These are phyloP conservation scores for Entomyzon cyanotis DNA, from an alignment of 2,113 vertebrate genomes.

Conservation along the genomic window DNA sequence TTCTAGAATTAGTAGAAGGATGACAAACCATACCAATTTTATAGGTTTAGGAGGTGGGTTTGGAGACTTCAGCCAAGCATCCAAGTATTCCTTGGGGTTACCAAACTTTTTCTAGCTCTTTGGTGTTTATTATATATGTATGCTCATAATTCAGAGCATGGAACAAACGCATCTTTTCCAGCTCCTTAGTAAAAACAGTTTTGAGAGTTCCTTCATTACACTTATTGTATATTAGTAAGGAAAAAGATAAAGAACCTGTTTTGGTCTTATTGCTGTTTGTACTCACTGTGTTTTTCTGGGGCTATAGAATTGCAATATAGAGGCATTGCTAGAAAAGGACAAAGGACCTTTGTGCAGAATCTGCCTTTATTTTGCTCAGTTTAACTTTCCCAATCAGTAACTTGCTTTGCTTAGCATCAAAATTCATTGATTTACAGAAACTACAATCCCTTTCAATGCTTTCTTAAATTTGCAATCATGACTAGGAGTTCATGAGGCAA, in stretches of 20 bases:
- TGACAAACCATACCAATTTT: background rate
- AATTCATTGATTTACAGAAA: slow-evolving; percentile 1
- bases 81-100: background rate
- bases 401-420: background rate
- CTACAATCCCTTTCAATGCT: background rate
- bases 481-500: background rate
- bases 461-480: background rate
- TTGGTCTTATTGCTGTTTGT: background rate
- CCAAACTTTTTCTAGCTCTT: background rate
- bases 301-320: background rate
- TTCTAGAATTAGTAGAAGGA: background rate
- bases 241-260: background rate
- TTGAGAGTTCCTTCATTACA: background rate
- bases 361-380: background rate
- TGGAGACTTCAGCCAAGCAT: background rate
- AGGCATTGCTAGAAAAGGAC: background rate
- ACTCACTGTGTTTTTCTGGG: background rate
- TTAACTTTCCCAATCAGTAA: background rate
- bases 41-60: background rate
- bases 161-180: background rate
- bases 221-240: background rate
- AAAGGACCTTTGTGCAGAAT: background rate
- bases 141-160: background rate
- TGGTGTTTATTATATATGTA: background rate
- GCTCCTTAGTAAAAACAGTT: background rate